Conservation (phyloP, 2,888 invertebrate genomes). For the Xestobium rufovillosum region DNA sequence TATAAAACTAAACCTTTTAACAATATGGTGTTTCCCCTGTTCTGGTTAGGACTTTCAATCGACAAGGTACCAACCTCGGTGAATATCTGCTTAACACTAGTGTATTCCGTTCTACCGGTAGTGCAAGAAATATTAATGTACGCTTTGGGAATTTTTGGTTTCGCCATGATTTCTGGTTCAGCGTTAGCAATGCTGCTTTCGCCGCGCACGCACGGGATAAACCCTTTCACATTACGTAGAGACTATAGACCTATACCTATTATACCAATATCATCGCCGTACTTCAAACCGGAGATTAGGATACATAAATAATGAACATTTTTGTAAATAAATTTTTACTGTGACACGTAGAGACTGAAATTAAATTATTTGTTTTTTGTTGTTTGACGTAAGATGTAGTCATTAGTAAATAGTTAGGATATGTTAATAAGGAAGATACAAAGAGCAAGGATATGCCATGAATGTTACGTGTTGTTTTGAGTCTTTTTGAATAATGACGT, state of each 20-base stretch:
- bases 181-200: conserved; percentile 24
- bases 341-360: conserved; percentile 23
- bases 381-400: too few species aligned
- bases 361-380: conserved; percentile 13
- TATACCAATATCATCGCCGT: conserved; percentile 31
- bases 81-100: conserved; percentile 24
- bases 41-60: conserved; percentile 58
- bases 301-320: conserved; percentile 24
- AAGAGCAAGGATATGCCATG: too few species aligned
- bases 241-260: conserved; percentile 38
- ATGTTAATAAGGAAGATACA: too few species aligned
- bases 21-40: conserved; percentile 57
- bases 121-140: conserved; percentile 28
- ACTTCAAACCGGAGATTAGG: conserved; percentile 29
- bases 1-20: conserved; percentile 54
- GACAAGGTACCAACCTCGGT: conserved; percentile 35
- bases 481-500: too few species aligned
- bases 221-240: conserved; percentile 9
- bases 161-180: conserved; percentile 33
- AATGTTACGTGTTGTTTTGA: too few species aligned
- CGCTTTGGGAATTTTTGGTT: conserved; percentile 31
- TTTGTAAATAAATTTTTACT: conserved; percentile 17
- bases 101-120: conserved; percentile 29
- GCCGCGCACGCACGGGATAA: background rate
- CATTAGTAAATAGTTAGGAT: too few species aligned